Evolutionary conservation across 2,113 vertebrate species (phyloP).

Genomic region (Hystrix cristata): DNA sequence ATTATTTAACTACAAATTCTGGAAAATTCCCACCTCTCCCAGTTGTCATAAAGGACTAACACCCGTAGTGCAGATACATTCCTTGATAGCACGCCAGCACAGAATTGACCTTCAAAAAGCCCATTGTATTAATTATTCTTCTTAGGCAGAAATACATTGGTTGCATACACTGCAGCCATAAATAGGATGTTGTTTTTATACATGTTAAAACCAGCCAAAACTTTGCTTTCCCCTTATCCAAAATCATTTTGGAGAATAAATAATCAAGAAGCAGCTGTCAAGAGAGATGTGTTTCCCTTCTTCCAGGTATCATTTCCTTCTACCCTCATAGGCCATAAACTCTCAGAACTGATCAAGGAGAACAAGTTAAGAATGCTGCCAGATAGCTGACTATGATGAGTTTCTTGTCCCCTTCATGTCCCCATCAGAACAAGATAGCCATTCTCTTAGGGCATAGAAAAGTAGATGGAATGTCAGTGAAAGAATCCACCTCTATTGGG

Average conservation of each 20-base stretch:
- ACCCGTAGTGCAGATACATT: background rate
- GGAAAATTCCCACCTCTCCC: background rate
- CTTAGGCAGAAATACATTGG: background rate
- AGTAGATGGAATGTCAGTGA: background rate
- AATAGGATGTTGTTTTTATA: background rate
- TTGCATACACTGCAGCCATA: background rate
- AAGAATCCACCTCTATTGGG: background rate
- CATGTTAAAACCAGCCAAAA: background rate
- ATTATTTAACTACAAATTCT: background rate
- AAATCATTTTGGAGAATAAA: background rate
- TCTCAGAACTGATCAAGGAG: background rate
- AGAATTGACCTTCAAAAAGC: background rate
- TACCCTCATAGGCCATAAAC: background rate
- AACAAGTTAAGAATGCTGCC: background rate
- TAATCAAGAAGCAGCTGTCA: background rate
- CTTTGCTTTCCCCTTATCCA: background rate
- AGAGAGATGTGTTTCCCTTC: background rate
- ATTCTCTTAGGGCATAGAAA: background rate
- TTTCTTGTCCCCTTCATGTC: background rate
- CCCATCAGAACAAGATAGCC: background rate
- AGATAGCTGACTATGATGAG: background rate
- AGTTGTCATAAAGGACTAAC: background rate
- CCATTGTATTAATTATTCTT: background rate
- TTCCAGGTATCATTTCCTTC: background rate
- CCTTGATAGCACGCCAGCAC: background rate